Percentiles rank a stretch among this genome's conserved stretches.
Evolutionary conservation across 2,797 vertebrate genomes (phyloP).

Genomic region (Dermochelys coriacea): DNA sequence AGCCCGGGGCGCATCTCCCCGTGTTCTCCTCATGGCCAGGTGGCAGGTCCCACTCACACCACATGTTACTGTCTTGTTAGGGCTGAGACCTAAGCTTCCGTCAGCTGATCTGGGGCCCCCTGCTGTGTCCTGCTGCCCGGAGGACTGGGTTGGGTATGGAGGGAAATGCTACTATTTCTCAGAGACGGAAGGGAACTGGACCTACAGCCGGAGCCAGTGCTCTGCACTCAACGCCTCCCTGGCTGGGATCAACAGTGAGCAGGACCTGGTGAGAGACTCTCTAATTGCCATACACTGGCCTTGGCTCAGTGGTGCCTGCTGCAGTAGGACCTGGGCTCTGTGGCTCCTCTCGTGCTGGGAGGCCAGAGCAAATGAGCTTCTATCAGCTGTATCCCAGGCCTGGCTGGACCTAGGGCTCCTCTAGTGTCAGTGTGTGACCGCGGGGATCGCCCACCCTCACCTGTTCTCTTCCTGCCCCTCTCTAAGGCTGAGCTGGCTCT

Average conservation of each 20-base stretch:
- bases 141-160: neutral
- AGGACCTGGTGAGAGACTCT: neutral
- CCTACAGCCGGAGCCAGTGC: neutral
- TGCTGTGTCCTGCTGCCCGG: neutral
- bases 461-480: too few species aligned
- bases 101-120: neutral
- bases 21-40: too few species aligned
- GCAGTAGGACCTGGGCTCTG: too few species aligned
- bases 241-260: neutral
- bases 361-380: neutral
- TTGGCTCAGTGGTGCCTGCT: too few species aligned
- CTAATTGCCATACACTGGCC: neutral
- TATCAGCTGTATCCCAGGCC: neutral
- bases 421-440: too few species aligned
- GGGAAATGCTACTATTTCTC: neutral
- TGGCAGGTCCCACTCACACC: too few species aligned
- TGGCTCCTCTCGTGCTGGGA: too few species aligned
- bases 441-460: too few species aligned
- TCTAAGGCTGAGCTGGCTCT: too few species aligned
- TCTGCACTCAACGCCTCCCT: neutral
- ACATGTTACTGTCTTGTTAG: neutral
- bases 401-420: too few species aligned
- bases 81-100: rapidly evolving
- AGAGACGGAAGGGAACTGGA: neutral
- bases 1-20: too few species aligned